phyloP scores from a whole-genome alignment of 2,888 invertebrate species.

The Athalia rosae region DNA sequence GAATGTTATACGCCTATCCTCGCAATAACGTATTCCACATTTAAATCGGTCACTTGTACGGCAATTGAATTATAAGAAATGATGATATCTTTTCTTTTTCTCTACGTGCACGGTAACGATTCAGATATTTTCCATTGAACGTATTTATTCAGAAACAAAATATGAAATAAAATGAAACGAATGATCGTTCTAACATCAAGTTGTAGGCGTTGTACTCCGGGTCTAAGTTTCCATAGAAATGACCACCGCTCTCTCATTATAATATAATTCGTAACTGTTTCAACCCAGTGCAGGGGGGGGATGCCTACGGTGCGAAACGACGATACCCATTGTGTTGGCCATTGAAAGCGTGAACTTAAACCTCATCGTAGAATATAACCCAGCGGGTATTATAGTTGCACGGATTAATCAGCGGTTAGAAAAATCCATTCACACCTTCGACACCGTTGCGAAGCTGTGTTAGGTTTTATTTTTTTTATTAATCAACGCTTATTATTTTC shows the following conservation, averaged over 20 bases:
- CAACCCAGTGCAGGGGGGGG: not conserved
- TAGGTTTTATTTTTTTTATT: too few species aligned
- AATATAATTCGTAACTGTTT: constrained; percentile 33
- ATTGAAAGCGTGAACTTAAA: constrained; percentile 33
- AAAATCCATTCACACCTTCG: not conserved
- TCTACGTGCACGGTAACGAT: not conserved
- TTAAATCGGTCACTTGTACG: constrained; percentile 1
- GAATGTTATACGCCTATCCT: not conserved
- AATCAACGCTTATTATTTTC: too few species aligned
- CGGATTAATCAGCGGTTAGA: constrained; percentile 10
- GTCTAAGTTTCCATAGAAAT: not conserved
- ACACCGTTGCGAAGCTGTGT: too few species aligned
- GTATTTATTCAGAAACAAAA: not conserved
- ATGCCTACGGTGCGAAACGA: constrained; percentile 15
- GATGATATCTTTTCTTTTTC: too few species aligned
- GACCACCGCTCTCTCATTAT: not conserved
- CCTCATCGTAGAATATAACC: not conserved
- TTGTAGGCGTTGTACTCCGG: not conserved
- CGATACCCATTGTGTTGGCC: constrained; percentile 15
- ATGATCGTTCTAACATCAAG: not conserved
- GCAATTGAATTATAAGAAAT: too few species aligned
- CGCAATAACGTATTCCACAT: not conserved
- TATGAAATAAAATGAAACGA: not conserved
- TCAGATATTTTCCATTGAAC: too few species aligned
- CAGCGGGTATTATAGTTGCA: not conserved